Base-by-base conservation (phyloP, 2,888 invertebrate species). In the Apamea monoglypha region DNA sequence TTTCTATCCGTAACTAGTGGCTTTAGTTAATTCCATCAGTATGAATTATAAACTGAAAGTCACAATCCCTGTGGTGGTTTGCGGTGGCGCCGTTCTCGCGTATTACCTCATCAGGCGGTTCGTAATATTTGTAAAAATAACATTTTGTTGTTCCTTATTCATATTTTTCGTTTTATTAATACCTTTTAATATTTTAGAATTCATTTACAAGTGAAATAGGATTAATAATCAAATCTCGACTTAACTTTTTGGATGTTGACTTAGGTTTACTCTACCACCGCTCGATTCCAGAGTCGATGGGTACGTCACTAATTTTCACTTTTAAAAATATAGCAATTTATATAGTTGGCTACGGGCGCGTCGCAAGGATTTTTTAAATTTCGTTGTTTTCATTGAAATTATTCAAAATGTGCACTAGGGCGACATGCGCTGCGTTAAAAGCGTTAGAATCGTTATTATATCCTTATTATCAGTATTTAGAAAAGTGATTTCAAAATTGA, bases 41-140 rank as follows among this genome's bases (percentile, higher is more conserved):
- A 97, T 96, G 96, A 96, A 96, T 95, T 96, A 96, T 93, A 97
- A 97, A 94, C 92, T 96, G 47, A 97, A 96, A 96, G 92, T 96
- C 86, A 96, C 96, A 85, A 95, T 97, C 91, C 97, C 97, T 80
- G 95, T 96, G 92, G 94, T 96, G 91, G 96, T 97, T 93, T 97
- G 97, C 93, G 97, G 97, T 92, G 96, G 97, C 88, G 97, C 97
- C 87, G 96, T 97, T 91, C 95, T 97, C 90, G 96, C 96, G 84
- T 97, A 96, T 96, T 97, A 96, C 95, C 95, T 97, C 96, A 96
- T 96, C 94, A 95, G 96, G 95, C 96, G 97, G 97, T 97, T 95
- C 91, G 97, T 97, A 96, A 90, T 88, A 87, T 91, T 91, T 89
- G 74, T 85, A 78, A 77, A 87, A 88, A 82, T 76, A 82, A 81